A percentile compares a stretch with the other conserved stretches of the same genome.
Conservation (phyloP, 2,888 invertebrate species). For the Gisinianus flammeolus region DNA sequence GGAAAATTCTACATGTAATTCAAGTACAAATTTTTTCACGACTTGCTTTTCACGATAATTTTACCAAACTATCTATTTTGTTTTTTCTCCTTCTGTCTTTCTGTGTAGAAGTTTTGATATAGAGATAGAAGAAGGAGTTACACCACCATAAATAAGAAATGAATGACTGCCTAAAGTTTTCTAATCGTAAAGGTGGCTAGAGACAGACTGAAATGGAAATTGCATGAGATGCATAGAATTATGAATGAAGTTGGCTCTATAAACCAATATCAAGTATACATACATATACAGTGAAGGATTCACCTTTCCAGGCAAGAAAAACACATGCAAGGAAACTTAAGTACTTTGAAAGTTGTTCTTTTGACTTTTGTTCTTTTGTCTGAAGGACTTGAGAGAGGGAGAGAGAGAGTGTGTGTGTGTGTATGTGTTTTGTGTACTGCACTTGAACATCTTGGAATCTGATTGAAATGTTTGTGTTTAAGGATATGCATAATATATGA, state of each 20-base stretch:
- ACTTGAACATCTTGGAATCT: constrained; percentile 30
- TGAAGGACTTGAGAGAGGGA: neutral
- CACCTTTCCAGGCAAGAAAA: neutral
- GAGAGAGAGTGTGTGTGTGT: neutral
- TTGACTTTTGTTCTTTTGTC: no score
- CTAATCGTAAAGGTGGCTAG: neutral
- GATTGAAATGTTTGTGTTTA: constrained; percentile 35
- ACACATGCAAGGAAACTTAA: constrained; percentile 1
- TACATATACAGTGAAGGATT: neutral
- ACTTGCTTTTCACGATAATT: no score
- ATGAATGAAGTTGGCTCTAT: constrained; percentile 1
- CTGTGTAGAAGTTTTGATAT: neutral
- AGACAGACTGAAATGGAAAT: neutral
- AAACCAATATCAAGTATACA: neutral
- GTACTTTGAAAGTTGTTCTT: constrained; percentile 13
- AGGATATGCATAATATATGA: constrained; percentile 27
- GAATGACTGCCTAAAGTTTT: neutral
- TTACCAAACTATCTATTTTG: no score
- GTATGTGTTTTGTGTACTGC: constrained; percentile 6
- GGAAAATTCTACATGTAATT: no score
- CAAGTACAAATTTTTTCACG: no score
- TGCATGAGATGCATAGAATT: neutral
- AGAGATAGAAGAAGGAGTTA: neutral
- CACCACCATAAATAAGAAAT: neutral
- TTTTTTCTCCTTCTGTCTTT: neutral